These are phyloP conservation scores for Hafferia zeledoni DNA, from an alignment of 2,797 vertebrate species.

Conservation along the genomic window DNA sequence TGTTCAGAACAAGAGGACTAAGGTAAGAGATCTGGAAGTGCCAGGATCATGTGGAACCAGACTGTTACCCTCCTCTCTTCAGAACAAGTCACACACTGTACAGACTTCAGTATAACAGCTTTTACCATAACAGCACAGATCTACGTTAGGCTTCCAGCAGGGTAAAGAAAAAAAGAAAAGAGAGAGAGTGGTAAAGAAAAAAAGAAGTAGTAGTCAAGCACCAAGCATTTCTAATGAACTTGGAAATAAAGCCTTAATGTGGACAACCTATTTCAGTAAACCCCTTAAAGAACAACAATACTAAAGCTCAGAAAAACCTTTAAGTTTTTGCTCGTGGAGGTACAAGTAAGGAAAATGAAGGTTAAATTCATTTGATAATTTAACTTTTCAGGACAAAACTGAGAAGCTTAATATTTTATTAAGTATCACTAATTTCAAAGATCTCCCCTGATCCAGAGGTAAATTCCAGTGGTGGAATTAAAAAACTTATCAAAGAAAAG, in stretches of 20 bases:
- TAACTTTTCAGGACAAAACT: not conserved
- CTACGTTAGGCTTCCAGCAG: not conserved
- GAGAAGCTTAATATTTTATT: not conserved
- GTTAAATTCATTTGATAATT: not conserved
- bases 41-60: not conserved
- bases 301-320: not conserved
- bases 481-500: not conserved
- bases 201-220: not conserved
- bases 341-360: not conserved
- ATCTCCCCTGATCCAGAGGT: not conserved
- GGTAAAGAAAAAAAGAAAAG: not conserved
- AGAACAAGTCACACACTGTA: not conserved
- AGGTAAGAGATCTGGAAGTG: not conserved
- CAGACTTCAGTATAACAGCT: not conserved
- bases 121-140: not conserved
- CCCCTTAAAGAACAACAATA: not conserved
- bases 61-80: not conserved
- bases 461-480: not conserved
- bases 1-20: not conserved
- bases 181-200: rapidly evolving
- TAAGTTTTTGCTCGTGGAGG: not conserved
- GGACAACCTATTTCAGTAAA: not conserved
- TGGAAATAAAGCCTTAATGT: not conserved
- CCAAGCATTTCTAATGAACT: not conserved
- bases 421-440: not conserved